phyloP scores from a whole-genome alignment of 2,888 invertebrate species.

The Oscheius sp. region DNA sequence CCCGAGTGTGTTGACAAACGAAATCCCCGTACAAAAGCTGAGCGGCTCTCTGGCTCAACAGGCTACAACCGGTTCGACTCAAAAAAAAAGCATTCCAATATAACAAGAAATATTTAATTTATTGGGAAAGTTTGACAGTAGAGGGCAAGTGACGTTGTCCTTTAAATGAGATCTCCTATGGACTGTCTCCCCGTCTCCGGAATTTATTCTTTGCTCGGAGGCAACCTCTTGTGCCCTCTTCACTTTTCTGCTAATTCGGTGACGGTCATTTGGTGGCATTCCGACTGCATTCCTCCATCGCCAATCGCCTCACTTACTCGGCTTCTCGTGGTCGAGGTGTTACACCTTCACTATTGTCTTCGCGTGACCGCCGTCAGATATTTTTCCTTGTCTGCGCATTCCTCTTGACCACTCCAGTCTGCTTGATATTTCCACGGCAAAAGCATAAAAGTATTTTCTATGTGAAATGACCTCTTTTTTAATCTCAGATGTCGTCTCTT shows the following conservation, averaged over 20 bases:
- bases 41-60: background rate
- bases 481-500: slow-evolving; percentile 9
- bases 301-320: slow-evolving; percentile 4
- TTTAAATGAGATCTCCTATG: too few relatives aligned
- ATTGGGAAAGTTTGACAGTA: too few relatives aligned
- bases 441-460: background rate
- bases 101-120: too few relatives aligned
- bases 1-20: slow-evolving; percentile 1
- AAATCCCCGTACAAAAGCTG: slow-evolving; percentile 10
- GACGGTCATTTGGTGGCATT: slow-evolving; percentile 16
- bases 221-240: background rate
- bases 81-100: too few relatives aligned
- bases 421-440: background rate
- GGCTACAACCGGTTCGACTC: too few relatives aligned
- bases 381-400: slow-evolving; percentile 9
- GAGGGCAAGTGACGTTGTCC: too few relatives aligned
- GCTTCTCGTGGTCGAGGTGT: background rate
- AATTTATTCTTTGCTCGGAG: too few relatives aligned
- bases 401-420: slow-evolving; percentile 10
- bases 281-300: slow-evolving; percentile 19
- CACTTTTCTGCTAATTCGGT: background rate
- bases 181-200: background rate
- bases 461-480: slow-evolving; percentile 1
- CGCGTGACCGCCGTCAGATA: slow-evolving; percentile 24
- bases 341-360: slow-evolving; percentile 33